Evolutionary conservation across 2,797 vertebrate species (phyloP), one percentile per base, ranked within the genome.

Genomic region (Coregonus suidteri): DNA sequence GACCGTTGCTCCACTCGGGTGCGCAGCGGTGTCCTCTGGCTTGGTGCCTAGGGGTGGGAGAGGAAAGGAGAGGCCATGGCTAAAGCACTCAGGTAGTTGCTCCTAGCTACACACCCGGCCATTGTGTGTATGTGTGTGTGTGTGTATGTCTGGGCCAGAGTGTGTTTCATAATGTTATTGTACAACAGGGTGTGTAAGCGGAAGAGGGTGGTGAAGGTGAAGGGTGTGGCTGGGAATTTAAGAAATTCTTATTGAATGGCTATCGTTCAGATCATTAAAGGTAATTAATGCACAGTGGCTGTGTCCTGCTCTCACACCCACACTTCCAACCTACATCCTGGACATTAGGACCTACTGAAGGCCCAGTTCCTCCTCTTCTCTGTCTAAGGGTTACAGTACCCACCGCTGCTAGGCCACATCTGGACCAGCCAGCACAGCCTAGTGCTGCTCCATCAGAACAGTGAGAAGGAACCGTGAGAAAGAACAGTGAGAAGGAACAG

Each of bases 101-200:
- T 62, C 51, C 62, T 74, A 75, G 13, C 41, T 51, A n/a, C 78
- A 65, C 74, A 77, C 47, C 52, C 68, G 65, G 71, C 72, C 72
- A 52, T 82, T 86, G 81, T 56, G 25, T 35, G 52, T 56, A 6
- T 15, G 71, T 73, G 18, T 59, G 52, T 31, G 71, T 73, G 72
- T 86, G 81, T 74, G 75, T 72, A 30, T 75, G 86, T 83, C 80
- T 74, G 75, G 67, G 34, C 75, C 85, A 73, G 75, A 69, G 25
- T 75, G 86, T 56, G 79, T 85, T 87, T 86, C 69, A 75, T 83
- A 77, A 80, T 79, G 1, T 80, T 41, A 90, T 89, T 91, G 88
- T 90, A 56, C 34, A 47, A 1, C 76, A 37, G 25, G 16, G 35
- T 20, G 78, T 85, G 51, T 53, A 14, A 77, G 80, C 85, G 88